phyloP scores from a whole-genome alignment of 2,888 invertebrate genomes.

The Corbicula japonica region DNA sequence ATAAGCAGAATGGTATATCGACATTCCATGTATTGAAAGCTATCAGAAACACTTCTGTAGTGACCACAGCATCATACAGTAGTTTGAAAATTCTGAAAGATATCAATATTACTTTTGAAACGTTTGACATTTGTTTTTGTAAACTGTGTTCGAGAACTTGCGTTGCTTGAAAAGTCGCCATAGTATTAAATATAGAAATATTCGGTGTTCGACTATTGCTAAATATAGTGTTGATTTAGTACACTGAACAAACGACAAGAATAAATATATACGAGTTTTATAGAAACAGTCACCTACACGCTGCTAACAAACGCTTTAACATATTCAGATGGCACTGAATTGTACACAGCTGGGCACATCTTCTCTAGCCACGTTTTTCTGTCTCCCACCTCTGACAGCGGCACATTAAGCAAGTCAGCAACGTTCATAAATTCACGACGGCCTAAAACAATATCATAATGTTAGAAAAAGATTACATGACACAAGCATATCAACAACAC shows the following conservation, averaged over 20 bases:
- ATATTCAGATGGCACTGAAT: conserved; percentile 76
- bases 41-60: conserved; percentile 86
- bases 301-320: conserved; percentile 81
- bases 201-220: too few species aligned
- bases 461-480: too few species aligned
- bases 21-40: conserved; percentile 81
- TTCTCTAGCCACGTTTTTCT: conserved; percentile 80
- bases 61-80: conserved; percentile 86
- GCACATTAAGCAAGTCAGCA: conserved; percentile 86
- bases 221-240: not conserved
- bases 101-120: too few species aligned
- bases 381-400: conserved; percentile 85
- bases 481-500: too few species aligned
- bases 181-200: too few species aligned
- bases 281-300: conserved; percentile 74
- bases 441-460: too few species aligned
- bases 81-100: conserved; percentile 85
- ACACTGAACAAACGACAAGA: too few species aligned
- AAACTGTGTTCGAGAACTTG: too few species aligned
- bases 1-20: conserved; percentile 85
- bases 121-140: too few species aligned
- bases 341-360: conserved; percentile 80
- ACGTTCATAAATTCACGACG: conserved; percentile 85
- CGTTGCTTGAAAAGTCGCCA: too few species aligned
- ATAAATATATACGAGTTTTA: not conserved